Percentiles rank a stretch among this genome's conserved stretches.
These are phyloP conservation scores for Mico argentatus DNA, from an alignment of 2,797 vertebrate species.

Conservation along the genomic window DNA sequence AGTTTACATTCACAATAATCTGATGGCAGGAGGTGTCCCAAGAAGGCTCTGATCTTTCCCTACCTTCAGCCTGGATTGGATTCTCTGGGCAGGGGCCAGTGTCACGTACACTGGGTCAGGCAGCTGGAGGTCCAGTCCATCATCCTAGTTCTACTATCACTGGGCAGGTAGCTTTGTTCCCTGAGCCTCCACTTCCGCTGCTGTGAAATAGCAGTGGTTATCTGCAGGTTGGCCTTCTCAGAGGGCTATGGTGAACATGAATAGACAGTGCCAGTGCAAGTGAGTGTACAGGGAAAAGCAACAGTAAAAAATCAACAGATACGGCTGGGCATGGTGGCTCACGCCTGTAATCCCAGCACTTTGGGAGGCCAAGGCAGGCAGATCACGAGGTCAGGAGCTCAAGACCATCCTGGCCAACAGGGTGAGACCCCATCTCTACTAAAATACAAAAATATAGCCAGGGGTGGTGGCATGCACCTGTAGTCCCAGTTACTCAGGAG, in stretches of 20 bases:
- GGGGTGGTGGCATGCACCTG: no score
- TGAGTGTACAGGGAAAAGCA: background rate
- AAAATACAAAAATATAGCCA: no score
- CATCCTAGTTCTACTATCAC: background rate
- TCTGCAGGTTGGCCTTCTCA: background rate
- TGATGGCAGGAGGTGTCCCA: background rate
- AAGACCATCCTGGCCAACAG: no score
- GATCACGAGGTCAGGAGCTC: no score
- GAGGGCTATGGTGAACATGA: background rate
- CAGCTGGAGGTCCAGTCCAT: background rate
- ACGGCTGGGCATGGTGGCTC: no score
- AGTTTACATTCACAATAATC: background rate
- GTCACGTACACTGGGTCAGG: background rate
- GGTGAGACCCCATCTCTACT: no score
- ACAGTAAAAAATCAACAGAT: background rate
- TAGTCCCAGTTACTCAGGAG: no score
- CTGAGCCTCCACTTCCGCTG: background rate
- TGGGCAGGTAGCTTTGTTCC: accelerated
- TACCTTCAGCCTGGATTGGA: background rate
- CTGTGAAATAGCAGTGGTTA: background rate
- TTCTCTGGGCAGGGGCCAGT: background rate
- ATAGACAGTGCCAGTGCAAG: background rate
- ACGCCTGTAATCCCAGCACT: no score
- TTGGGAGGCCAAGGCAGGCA: no score
- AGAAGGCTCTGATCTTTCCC: background rate